Evolutionary conservation across 2,888 invertebrate genomes (phyloP).

Genomic region (Nymphalis urticae): DNA sequence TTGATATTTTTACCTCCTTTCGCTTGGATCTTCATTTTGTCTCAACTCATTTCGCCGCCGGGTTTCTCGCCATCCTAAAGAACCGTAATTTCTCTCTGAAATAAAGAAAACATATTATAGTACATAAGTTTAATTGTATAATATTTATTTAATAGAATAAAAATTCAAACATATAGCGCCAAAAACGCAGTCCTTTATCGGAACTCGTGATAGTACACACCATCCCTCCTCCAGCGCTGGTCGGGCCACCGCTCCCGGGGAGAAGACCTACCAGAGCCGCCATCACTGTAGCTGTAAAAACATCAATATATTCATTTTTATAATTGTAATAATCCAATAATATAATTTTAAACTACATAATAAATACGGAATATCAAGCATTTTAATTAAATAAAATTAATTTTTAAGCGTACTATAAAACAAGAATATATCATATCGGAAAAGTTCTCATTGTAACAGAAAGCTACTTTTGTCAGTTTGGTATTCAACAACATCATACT

Average conservation of each 20-base stretch:
- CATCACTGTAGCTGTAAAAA: conserved; percentile 67
- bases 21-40: conserved; percentile 80
- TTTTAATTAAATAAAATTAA: neutral
- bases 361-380: no score
- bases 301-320: neutral
- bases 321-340: no score
- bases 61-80: conserved; percentile 75
- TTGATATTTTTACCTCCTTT: conserved; percentile 46
- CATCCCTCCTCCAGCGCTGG: conserved; percentile 73
- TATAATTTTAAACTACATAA: neutral
- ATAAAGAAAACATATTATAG: conserved; percentile 32
- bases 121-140: neutral
- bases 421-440: no score
- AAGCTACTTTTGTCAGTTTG: no score
- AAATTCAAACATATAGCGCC: no score
- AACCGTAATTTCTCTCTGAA: conserved; percentile 76
- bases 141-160: no score
- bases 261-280: conserved; percentile 70
- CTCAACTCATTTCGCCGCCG: conserved; percentile 82
- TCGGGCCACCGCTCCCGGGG: conserved; percentile 71
- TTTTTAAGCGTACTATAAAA: no score
- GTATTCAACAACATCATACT: neutral
- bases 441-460: no score
- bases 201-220: conserved; percentile 41
- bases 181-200: no score